Base-by-base conservation (phyloP, 2,113 vertebrate genomes). In the Phalacrocorax aristotelis region DNA sequence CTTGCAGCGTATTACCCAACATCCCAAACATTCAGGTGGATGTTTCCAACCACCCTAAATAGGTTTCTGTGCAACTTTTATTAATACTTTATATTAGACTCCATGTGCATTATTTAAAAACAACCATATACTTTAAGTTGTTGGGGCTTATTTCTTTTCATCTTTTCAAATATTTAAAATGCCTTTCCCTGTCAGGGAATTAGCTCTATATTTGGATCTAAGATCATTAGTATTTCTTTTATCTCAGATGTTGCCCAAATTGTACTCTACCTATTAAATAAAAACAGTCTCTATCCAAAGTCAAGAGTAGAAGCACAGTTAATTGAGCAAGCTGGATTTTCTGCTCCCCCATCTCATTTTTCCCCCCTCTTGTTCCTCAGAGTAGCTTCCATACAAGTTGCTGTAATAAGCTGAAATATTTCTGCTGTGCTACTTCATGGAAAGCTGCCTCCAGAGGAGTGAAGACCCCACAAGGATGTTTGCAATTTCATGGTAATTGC, bases 31-130 rank as follows among this genome's bases (percentile, higher is more conserved):
- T 83, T 69, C 61, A 65, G 13, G 46, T 58, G 40, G 61, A 54
- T 51, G 18, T 68, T 92, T 93, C 76, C 51, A 27, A 16, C 61
- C 76, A 89, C 77, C 42, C 74, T 42, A 87, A 82, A 83, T 3
- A 69, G 61, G 40, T n/a, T 84, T 96, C 80, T 83, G 44, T 77
- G 55, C 26, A 97, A 74, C 66, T 95, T 96, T 96, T 69, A 66
- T 49, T 70, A 65, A 83, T 86, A 94, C 72, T 61, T 83, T 76
- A 61, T 88, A 69, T 81, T 80, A 76, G 79, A 87, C 55, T 82
- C 51, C 26, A 69, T 40, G 90, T 83, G 40, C 36, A 70, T 70
- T 82, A 66, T 94, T 97, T 87, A 74, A 96, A 95, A 95, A 25
- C 48, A 92, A 66, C 7, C 48, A 40, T 14, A 42, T 1, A 75